Percentiles rank a stretch among this genome's conserved stretches.
These are phyloP conservation scores for Oenanthe oenanthe DNA, from an alignment of 2,113 vertebrate genomes.

Conservation along the genomic window DNA sequence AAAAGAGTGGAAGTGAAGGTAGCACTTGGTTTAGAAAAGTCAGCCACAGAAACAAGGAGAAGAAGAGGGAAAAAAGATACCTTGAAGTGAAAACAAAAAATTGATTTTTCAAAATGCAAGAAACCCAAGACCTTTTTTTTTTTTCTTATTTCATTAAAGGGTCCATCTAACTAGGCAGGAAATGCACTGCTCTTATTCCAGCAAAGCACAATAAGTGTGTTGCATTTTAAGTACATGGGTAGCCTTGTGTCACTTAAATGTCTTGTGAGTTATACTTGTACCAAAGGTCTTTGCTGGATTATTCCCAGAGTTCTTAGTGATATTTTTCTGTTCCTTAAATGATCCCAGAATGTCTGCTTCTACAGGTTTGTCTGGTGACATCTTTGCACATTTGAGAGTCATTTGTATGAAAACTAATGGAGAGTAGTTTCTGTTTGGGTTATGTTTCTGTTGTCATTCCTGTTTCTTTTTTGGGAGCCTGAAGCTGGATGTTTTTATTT, in stretches of 20 bases:
- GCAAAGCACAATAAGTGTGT: not conserved
- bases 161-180: not conserved
- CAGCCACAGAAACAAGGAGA: not conserved
- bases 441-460: not conserved
- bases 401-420: not conserved
- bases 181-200: not conserved
- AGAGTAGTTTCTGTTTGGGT: not conserved
- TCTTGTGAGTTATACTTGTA: not conserved
- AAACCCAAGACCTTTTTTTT: not conserved
- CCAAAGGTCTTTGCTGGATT: not conserved
- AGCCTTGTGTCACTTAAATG: not conserved
- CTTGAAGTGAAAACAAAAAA: not conserved
- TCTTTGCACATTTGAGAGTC: slow-evolving; percentile 19
- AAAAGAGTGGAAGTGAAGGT: not conserved
- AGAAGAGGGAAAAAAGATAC: fast-evolving
- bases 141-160: not conserved
- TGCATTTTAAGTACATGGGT: not conserved
- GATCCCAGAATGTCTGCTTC: slow-evolving; percentile 5
- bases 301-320: not conserved
- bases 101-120: not conserved
- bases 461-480: not conserved
- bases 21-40: not conserved
- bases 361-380: slow-evolving; percentile 28
- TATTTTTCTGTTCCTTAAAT: slow-evolving; percentile 57
- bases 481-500: not conserved